Evolutionary conservation across 2,113 vertebrate species (phyloP).

Genomic region (Alethe castanea): DNA sequence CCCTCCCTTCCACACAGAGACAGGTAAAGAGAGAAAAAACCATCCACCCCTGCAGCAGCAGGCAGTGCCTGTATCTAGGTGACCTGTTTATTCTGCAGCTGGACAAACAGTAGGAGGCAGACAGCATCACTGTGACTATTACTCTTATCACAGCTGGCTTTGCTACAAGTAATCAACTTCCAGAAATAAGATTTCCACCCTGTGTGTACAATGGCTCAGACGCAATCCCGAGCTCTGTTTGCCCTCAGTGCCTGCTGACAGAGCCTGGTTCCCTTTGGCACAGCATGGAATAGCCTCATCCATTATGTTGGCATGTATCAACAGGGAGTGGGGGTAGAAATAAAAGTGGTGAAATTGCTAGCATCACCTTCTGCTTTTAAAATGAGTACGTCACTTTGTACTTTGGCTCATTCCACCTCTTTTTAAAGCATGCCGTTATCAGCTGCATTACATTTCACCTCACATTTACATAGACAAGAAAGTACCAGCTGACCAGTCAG

Average conservation of each 20-base stretch:
- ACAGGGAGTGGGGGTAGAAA: accelerated
- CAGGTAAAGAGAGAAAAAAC: not conserved
- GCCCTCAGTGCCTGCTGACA: not conserved
- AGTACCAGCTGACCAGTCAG: not conserved
- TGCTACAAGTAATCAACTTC: not conserved
- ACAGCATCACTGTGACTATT: not conserved
- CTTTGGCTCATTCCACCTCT: not conserved
- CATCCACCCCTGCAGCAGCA: not conserved
- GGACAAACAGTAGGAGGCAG: conserved; percentile 9
- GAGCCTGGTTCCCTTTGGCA: not conserved
- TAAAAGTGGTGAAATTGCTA: not conserved
- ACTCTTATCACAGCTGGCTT: not conserved
- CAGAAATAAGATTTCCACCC: conserved; percentile 5
- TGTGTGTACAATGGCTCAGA: not conserved
- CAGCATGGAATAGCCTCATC: not conserved
- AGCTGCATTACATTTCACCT: not conserved
- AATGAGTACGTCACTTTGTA: not conserved
- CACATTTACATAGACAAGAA: not conserved
- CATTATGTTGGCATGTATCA: accelerated
- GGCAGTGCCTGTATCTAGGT: not conserved
- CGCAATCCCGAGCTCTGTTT: not conserved
- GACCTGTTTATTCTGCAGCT: conserved; percentile 21
- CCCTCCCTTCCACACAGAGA: not conserved
- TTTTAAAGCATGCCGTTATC: not conserved
- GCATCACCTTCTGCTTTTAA: not conserved